Evolutionary conservation across 2,888 invertebrate genomes (phyloP), one percentile per base, ranked within the genome.

Genomic region (Dolichopus griseipennis): DNA sequence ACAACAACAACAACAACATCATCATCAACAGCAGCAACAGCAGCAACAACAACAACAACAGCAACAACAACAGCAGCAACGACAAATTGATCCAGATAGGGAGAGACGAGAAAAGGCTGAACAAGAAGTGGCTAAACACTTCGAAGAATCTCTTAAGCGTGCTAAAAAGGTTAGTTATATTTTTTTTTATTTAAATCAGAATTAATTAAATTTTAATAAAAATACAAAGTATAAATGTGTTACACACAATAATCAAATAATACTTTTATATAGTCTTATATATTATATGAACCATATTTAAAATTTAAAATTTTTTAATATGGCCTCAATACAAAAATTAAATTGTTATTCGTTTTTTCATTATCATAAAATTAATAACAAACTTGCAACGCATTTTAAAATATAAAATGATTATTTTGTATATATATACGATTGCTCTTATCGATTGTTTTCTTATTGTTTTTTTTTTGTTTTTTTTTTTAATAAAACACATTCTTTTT

Each of bases 61-160:
- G 7, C 68, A 66, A 34, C 67, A 2, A 67, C 68, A 52, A 18
- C 2, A 62, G 18, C n/a, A 34, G 15, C 64, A n/a, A 62, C 10
- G 62, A 62, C 22, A 62, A 21, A 22, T 27, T 62, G 64, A 33
- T 64, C 64, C 64, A 37, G 64, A 85, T 71, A 71, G 67, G 27
- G 84, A 85, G 74, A 82, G 84, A 75, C 79, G 74, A 82, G 83
- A 87, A 12, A 76, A 78, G 69, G 86, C 86, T 68, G 86, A 87
- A 74, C 85, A 86, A 75, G 88, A 91, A 72, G 90, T 95, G 70
- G 88, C 92, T 75, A 90, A 93, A 82, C 95, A 95, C 83, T 95
- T 95, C 82, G 92, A 92, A 78, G 93, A 93, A 83, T 93, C 93
- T 72, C 85, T 94, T 7, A 64, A 64, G 22, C 64, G 64, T 64